Percentiles rank a stretch among this genome's conserved stretches.
Conservation (phyloP, 2,888 invertebrate species). For the Cheilosia pagana region DNA sequence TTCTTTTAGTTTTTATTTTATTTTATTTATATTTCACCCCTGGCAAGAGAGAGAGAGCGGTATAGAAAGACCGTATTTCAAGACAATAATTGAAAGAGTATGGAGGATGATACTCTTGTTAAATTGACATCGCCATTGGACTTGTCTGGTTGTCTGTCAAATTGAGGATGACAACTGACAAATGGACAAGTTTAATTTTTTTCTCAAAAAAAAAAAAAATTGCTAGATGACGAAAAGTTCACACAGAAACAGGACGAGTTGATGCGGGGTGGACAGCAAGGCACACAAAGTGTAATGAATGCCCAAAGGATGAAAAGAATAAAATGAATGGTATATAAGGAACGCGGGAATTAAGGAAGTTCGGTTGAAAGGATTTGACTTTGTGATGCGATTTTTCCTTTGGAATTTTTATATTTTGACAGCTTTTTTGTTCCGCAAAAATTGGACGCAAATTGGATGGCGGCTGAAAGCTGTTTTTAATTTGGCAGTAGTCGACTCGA, state of each 20-base stretch:
- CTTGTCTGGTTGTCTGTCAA: conserved; percentile 74
- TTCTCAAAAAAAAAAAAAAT: neutral
- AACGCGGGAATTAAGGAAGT: conserved; percentile 31
- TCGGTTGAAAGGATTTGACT: conserved; percentile 58
- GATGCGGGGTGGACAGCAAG: conserved; percentile 59
- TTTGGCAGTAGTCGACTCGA: neutral
- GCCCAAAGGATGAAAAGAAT: conserved; percentile 60
- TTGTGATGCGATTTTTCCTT: conserved; percentile 55
- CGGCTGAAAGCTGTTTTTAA: conserved; percentile 38
- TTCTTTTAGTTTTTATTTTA: conserved; percentile 38
- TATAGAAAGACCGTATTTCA: neutral
- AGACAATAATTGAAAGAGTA: conserved; percentile 4
- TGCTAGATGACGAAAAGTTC: conserved; percentile 58
- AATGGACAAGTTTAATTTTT: conserved; percentile 72
- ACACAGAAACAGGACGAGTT: conserved; percentile 34
- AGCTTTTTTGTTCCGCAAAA: conserved; percentile 39
- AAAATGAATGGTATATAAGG: conserved; percentile 14
- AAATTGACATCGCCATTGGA: conserved; percentile 73
- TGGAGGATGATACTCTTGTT: conserved; percentile 22
- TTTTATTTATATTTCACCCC: conserved; percentile 69
- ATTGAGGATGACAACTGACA: conserved; percentile 73
- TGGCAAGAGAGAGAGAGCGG: conserved; percentile 19
- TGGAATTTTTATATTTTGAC: conserved; percentile 49
- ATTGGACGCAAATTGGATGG: conserved; percentile 63
- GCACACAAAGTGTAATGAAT: conserved; percentile 72